Percentiles rank a stretch among this genome's conserved stretches.
phyloP scores from a whole-genome alignment of 2,888 invertebrate genomes.

The Cyclophora albipunctata region DNA sequence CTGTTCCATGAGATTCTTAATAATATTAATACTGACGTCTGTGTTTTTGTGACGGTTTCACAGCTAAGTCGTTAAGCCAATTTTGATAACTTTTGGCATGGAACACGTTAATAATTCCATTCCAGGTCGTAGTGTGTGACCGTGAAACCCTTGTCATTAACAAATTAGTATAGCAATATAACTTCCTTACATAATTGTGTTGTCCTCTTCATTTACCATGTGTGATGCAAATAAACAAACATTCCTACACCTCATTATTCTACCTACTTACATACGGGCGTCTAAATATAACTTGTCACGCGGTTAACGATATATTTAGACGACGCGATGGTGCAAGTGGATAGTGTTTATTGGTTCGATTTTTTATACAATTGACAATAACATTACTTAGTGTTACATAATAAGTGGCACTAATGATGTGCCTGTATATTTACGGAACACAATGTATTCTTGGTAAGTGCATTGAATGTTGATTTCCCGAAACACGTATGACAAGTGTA shows the following conservation, averaged over 20 bases:
- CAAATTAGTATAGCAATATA: too few species aligned
- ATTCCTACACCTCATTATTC: constrained; percentile 13
- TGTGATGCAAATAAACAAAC: constrained; percentile 4
- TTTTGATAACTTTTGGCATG: too few species aligned
- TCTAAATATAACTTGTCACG: constrained; percentile 21
- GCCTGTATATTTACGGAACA: too few species aligned
- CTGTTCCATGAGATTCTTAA: too few species aligned
- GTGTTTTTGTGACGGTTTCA: too few species aligned
- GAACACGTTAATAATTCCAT: too few species aligned
- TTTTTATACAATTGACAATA: background rate
- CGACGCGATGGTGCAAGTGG: constrained; percentile 5
- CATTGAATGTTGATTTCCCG: constrained; percentile 31
- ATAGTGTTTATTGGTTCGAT: constrained; percentile 4
- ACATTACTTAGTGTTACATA: background rate
- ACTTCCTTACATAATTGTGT: too few species aligned
- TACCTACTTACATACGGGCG: constrained; percentile 13
- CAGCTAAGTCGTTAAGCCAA: too few species aligned
- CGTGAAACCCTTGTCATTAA: too few species aligned
- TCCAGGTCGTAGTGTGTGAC: too few species aligned
- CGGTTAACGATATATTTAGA: constrained; percentile 25
- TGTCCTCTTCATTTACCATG: too few species aligned
- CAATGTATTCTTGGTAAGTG: background rate
- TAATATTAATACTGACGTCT: too few species aligned
- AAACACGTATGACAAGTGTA: constrained; percentile 42
- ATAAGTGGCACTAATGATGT: background rate